Base-by-base conservation (phyloP, 2,888 invertebrate species). In the Kuschelorhynchus macadamiae region DNA sequence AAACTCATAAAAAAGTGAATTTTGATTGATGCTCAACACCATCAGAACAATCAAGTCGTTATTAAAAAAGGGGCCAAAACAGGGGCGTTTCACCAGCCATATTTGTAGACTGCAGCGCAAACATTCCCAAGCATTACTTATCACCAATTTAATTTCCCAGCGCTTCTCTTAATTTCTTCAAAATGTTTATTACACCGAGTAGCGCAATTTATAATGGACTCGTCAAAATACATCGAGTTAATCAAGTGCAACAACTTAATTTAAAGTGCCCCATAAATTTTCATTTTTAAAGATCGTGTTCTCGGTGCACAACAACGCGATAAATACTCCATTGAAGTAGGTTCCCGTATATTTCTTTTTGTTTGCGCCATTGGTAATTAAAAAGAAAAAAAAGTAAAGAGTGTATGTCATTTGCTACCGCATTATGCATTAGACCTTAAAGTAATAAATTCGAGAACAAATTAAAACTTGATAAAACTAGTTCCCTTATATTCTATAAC, bases 191-290 rank as follows among this genome's bases (percentile, higher is more conserved):
- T 60, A 32, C 60, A 20, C 46, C 32, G 52, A 18, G 50, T 46
- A 12, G 18, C 46, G 60, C 60, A 61, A 70, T 66, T 70, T 70
- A 66, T 70, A 62, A 70, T 63, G 44, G 49, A 53, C 70, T 67
- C 70, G 60, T 67, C 70, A 70, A 67, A 70, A 70, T 55, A 53
- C 56, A 62, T 30, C 42, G 41, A 67, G 65, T 73, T 77, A 78
- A 79, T 79, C 78, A 78, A 76, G 76, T 72, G 71, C 76, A 79
- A 79, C 78, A 79, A 76, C 77, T 79, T 77, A 78, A 79, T 79
- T 78, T 77, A 75, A 74, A 71, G 67, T 63, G 55, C 63, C 72
- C 73, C 71, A 74, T 79, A 78, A 79, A 79, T 78, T 72, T 75
- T 72, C 70, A 72, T 74, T 70, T 75, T 77, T 74, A 75, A 77